These are phyloP conservation scores for Periplaneta americana DNA, from an alignment of 1,140 invertebrate genomes.

Conservation along the genomic window DNA sequence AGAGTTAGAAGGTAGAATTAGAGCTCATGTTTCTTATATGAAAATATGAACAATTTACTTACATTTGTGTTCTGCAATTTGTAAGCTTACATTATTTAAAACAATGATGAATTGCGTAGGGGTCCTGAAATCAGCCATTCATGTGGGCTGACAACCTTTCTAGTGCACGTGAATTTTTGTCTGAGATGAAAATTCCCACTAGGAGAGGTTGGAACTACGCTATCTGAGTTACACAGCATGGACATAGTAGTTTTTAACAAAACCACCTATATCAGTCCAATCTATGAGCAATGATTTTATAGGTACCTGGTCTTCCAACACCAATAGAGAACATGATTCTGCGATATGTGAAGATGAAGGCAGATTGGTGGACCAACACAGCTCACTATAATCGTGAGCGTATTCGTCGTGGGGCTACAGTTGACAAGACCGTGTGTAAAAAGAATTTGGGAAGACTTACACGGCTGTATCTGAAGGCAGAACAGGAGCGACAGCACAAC, in stretches of 20 bases:
- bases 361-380: constrained; percentile 99
- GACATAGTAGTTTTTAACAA: no score
- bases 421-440: constrained; percentile 99
- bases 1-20: no score
- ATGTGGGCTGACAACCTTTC: constrained; percentile 48
- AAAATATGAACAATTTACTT: no score
- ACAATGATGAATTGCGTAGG: constrained; percentile 60
- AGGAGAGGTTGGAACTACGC: constrained; percentile 31
- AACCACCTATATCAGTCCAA: no score
- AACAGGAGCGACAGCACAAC: constrained; percentile 99
- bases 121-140: constrained; percentile 57
- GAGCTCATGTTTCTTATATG: no score
- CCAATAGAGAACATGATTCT: constrained; percentile 99
- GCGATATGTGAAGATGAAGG: constrained; percentile 99
- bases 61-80: no score
- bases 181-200: constrained; percentile 30
- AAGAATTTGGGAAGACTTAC: constrained; percentile 98
- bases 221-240: neutral
- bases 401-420: constrained; percentile 86
- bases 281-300: no score
- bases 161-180: constrained; percentile 30
- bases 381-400: constrained; percentile 99
- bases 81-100: neutral
- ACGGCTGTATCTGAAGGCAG: constrained; percentile 94
- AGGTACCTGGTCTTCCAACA: constrained; percentile 94